phyloP scores from a whole-genome alignment of 2,888 invertebrate species.

The Oligia fasciuncula region DNA sequence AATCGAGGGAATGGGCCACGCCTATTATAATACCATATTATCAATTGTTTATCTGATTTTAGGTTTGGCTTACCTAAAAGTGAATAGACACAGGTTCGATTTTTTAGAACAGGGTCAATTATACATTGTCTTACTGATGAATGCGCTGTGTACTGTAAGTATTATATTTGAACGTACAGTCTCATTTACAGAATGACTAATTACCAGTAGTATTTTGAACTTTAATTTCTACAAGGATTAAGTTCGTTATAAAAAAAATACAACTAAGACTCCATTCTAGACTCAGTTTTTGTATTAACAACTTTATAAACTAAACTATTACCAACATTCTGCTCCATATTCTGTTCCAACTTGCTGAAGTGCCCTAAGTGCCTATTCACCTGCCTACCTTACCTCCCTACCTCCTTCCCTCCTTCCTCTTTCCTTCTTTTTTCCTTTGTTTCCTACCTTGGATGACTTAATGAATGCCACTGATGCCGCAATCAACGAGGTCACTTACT shows the following conservation, averaged over 20 bases:
- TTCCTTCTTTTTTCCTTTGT: no score
- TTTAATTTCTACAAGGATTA: not conserved
- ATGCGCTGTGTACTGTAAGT: conserved; percentile 54
- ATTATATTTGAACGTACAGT: conserved; percentile 13
- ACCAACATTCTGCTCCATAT: no score
- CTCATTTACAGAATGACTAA: not conserved
- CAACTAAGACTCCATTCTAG: not conserved
- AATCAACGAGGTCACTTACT: no score
- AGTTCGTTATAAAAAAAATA: not conserved
- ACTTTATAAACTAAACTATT: not conserved
- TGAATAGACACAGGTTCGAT: conserved; percentile 38
- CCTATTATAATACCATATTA: conserved; percentile 58
- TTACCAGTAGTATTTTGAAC: not conserved
- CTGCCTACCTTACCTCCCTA: no score
- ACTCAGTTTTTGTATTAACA: not conserved
- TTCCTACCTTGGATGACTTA: no score
- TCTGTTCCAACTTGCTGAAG: no score
- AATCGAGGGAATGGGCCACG: conserved; percentile 53
- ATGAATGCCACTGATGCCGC: no score
- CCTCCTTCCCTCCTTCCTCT: no score
- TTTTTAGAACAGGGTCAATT: conserved; percentile 64
- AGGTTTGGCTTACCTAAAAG: conserved; percentile 54
- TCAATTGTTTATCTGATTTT: conserved; percentile 51
- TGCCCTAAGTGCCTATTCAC: no score
- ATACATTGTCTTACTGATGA: conserved; percentile 62